Percentiles rank a stretch among this genome's conserved stretches.
Conservation (phyloP, 2,888 invertebrate species). For the Meteorus colon region DNA sequence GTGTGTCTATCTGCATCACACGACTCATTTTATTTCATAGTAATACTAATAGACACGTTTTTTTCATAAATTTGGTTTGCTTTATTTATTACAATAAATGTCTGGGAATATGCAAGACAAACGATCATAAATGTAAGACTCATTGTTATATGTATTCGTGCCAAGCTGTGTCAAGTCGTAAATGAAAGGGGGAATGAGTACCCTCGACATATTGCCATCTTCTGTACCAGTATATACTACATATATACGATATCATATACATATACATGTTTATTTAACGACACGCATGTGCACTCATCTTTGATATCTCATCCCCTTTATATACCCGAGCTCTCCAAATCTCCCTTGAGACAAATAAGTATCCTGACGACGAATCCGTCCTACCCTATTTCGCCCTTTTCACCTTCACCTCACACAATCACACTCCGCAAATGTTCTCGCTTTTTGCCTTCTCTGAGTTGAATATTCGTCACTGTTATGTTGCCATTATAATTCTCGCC, state of each 20-base stretch:
- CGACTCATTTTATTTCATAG: too few species aligned
- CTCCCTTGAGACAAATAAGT: conserved; percentile 33
- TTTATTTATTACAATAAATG: too few species aligned
- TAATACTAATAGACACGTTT: too few species aligned
- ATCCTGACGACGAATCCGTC: conserved; percentile 6
- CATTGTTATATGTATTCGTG: conserved; percentile 22
- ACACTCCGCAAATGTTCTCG: conserved; percentile 1
- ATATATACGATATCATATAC: background rate
- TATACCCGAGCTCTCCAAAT: background rate
- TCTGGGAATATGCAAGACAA: background rate
- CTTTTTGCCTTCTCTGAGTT: conserved; percentile 13
- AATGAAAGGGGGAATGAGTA: conserved; percentile 9
- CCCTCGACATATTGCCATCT: conserved; percentile 9
- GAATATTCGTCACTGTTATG: conserved; percentile 17
- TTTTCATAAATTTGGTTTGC: too few species aligned
- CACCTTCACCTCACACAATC: conserved; percentile 27
- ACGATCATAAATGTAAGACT: conserved; percentile 21
- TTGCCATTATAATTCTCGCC: background rate
- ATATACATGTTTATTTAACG: conserved; percentile 11
- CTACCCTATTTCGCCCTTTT: conserved; percentile 21
- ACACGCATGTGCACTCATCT: conserved; percentile 24
- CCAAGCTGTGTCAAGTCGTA: conserved; percentile 11
- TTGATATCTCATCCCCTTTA: conserved; percentile 5
- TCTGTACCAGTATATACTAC: background rate
- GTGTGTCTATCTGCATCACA: too few species aligned